A percentile compares a stretch with the other conserved stretches of the same genome.
These are phyloP conservation scores for Platalea minor DNA, from an alignment of 2,797 vertebrate genomes.

Conservation along the genomic window DNA sequence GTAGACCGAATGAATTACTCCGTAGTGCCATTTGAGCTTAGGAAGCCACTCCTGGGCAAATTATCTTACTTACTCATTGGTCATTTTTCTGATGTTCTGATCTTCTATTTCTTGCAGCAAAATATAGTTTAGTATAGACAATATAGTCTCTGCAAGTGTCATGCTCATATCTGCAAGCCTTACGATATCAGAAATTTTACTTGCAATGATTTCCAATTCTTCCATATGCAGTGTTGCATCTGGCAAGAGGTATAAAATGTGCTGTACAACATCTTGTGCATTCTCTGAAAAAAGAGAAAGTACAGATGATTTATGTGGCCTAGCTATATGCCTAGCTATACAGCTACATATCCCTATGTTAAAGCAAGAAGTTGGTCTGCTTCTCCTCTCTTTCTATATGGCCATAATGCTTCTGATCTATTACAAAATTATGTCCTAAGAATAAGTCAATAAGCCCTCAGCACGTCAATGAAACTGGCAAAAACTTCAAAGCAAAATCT, in stretches of 20 bases:
- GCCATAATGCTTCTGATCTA: not conserved
- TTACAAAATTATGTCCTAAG: not conserved
- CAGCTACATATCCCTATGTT: not conserved
- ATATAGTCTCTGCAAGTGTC: conserved; percentile 61
- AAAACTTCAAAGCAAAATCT: not conserved
- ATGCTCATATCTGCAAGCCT: conserved; percentile 61
- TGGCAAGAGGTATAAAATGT: conserved; percentile 80
- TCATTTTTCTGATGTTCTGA: conserved; percentile 67
- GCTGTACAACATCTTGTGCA: conserved; percentile 75
- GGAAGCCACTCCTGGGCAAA: not conserved
- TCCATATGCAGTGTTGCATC: conserved; percentile 50
- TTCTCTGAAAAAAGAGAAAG: conserved; percentile 74
- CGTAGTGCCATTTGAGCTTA: not conserved
- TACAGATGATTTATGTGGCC: not conserved
- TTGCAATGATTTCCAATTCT: conserved; percentile 78
- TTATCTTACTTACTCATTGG: conserved; percentile 77
- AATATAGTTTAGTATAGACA: conserved; percentile 76
- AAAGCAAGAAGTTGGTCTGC: not conserved
- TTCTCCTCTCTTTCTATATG: not conserved
- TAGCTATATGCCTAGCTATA: not conserved
- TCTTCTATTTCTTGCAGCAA: conserved; percentile 61
- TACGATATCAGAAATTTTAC: conserved; percentile 79
- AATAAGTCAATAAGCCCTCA: not conserved
- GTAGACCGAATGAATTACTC: not conserved
- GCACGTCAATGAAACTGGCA: not conserved